Base-by-base conservation (phyloP, 1,140 invertebrate genomes). In the Ericerus pela region DNA sequence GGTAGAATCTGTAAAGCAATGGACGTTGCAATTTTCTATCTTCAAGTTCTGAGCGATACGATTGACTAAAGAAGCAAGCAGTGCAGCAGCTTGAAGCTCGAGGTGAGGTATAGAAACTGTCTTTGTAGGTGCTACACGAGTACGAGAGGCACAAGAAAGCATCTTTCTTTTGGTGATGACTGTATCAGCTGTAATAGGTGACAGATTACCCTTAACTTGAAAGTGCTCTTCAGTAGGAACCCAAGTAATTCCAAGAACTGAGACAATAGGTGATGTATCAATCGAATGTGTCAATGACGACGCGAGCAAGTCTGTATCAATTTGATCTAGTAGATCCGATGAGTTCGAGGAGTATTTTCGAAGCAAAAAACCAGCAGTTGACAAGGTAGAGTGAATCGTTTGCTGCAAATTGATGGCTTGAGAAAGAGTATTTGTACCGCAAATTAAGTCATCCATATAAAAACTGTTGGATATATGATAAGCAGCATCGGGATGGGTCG, bases 1-100 rank as follows among this genome's bases (percentile, higher is more conserved):
- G 28, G 63, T 60, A 1, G 65, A 67, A 57, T 69, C 65, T 1
- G 62, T 58, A 64, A 64, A 67, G n/a, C 10, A 36, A 11, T 10
- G n/a, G 8, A 59, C 57, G 1, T n/a, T 3, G 8, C 20, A 12
- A 2, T 16, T 1, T 0, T 11, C 8, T 2, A 54, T 24, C 26
- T 47, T 8, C 14, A 38, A 24, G 20, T 5, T 26, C 4, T 11
- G 5, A 1, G 11, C 4, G 6, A 31, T 29, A 6, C 41, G 20
- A 18, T 24, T 31, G 2, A 54, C 11, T 10, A 16, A 27, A 2
- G 37, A n/a, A 0, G 29, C 10, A 0, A 63, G 43, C 1, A 64
- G 31, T 16, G 43, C 14, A 1, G 62, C 61, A 0, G 63, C 65
- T 54, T 54, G 59, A 11, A 62, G 33, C 26, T 63, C 61, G 3